Evolutionary conservation across 2,888 invertebrate genomes (phyloP).

Genomic region (Meta bourneti): DNA sequence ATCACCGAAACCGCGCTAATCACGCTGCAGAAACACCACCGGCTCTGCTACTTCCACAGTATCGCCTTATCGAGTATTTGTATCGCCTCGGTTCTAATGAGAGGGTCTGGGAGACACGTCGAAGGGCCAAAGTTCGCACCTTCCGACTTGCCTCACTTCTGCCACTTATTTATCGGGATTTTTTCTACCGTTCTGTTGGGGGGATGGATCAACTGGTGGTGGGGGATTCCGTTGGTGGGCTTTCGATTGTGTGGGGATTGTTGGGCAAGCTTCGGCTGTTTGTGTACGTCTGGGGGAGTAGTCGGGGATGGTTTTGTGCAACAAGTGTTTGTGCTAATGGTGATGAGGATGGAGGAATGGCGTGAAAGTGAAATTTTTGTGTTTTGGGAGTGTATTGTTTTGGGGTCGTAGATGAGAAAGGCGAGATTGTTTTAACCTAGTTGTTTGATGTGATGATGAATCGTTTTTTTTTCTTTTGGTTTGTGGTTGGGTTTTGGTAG

Average conservation of each 20-base stretch:
- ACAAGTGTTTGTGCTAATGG: neutral
- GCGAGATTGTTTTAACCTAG: neutral
- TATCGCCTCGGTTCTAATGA: conserved; percentile 32
- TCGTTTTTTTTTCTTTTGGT: neutral
- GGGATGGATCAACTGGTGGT: neutral
- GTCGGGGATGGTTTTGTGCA: no score
- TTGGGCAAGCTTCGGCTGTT: no score
- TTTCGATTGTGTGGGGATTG: no score
- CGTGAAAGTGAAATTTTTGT: no score
- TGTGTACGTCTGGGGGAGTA: no score
- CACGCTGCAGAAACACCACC: neutral
- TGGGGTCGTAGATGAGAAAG: neutral
- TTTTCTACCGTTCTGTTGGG: neutral
- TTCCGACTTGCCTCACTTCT: conserved; percentile 12
- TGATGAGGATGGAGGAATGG: neutral
- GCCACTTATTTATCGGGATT: conserved; percentile 19
- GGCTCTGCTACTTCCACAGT: neutral
- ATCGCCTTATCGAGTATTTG: neutral
- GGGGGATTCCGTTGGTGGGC: neutral
- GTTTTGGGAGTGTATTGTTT: no score
- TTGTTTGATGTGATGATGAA: neutral
- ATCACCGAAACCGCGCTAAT: neutral
- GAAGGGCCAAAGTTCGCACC: conserved; percentile 53
- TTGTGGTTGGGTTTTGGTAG: neutral
- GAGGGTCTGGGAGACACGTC: conserved; percentile 15